A percentile compares a stretch with the other conserved stretches of the same genome.
These are phyloP conservation scores for Spodoptera litura DNA, from an alignment of 1,140 invertebrate species.

Conservation along the genomic window DNA sequence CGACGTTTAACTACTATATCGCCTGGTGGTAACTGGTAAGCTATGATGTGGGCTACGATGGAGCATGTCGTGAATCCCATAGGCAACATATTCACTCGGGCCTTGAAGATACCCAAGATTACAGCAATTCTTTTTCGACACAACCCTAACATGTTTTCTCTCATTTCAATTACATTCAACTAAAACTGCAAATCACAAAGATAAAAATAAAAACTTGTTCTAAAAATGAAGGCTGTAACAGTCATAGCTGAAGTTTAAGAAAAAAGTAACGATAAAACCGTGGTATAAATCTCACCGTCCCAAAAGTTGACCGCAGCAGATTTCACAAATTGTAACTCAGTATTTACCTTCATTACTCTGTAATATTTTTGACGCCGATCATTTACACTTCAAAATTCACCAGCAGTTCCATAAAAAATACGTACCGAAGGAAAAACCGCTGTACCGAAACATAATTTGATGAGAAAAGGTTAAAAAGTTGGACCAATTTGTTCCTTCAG, in stretches of 20 bases:
- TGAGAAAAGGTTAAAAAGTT: conserved; percentile 57
- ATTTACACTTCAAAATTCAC: conserved; percentile 52
- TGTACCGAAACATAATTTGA: conserved; percentile 52
- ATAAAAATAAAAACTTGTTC: background rate
- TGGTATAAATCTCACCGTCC: background rate
- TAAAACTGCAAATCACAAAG: background rate
- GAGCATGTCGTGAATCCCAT: no score
- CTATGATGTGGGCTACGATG: no score
- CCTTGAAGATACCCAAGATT: no score
- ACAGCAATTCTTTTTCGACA: no score
- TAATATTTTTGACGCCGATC: conserved; percentile 40
- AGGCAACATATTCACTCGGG: no score
- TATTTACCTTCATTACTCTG: conserved; percentile 44
- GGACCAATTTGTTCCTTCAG: conserved; percentile 51
- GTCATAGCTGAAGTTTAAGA: background rate
- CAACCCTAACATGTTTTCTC: no score
- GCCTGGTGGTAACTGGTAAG: no score
- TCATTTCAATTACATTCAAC: no score
- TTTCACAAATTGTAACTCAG: conserved; percentile 33
- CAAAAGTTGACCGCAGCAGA: conserved; percentile 29
- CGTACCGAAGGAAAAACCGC: conserved; percentile 34
- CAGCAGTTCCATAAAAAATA: conserved; percentile 44
- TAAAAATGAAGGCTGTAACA: background rate
- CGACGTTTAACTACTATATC: no score
- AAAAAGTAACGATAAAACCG: conserved; percentile 5